phyloP scores from a whole-genome alignment of 2,113 vertebrate genomes.

The Elgaria multicarinata region DNA sequence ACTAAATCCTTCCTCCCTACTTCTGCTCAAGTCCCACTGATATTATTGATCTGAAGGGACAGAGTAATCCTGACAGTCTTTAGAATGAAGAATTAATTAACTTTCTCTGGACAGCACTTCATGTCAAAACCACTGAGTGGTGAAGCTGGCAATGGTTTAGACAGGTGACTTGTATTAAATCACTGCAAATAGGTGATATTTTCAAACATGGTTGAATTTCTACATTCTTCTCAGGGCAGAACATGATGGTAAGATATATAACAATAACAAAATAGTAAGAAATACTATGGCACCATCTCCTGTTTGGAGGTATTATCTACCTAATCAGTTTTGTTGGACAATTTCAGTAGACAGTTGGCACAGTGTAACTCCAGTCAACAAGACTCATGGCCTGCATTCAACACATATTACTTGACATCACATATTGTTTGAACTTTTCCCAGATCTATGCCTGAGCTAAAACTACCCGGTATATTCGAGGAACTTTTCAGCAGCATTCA shows the following conservation, averaged over 20 bases:
- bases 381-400: neutral
- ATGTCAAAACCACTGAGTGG: neutral
- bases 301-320: neutral
- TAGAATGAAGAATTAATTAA: conserved; percentile 7
- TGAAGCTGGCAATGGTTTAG: neutral
- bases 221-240: neutral
- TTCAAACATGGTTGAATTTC: neutral
- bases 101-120: neutral
- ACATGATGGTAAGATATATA: neutral
- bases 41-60: conserved; percentile 1
- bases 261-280: neutral
- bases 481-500: neutral
- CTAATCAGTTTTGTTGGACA: neutral
- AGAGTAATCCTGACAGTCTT: neutral
- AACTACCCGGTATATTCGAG: neutral
- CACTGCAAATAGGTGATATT: neutral
- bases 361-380: neutral
- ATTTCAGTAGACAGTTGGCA: neutral
- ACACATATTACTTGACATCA: neutral
- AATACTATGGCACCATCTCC: neutral
- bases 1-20: neutral
- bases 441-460: neutral
- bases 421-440: neutral
- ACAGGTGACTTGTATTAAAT: neutral
- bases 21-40: neutral